These are phyloP conservation scores for Clytia hemisphaerica DNA, from an alignment of 30 jellyfish, hydroid and myxozoan species.

Conservation along the genomic window DNA sequence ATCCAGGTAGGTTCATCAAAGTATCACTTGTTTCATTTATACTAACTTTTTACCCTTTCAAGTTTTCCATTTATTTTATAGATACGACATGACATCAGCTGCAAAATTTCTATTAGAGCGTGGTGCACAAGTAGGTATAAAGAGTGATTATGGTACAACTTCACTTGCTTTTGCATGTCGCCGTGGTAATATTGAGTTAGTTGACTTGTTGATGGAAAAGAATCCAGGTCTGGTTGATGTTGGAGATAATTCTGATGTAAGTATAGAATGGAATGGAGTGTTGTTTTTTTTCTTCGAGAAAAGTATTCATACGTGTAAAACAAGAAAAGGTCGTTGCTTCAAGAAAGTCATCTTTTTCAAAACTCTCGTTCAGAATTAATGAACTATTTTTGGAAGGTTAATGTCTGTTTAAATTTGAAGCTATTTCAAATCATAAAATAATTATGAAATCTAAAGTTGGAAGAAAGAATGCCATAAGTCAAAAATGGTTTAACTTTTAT, in stretches of 20 bases:
- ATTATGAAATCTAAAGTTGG: too few species aligned
- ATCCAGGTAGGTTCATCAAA: too few species aligned
- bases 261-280: conserved; percentile 5
- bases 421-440: too few species aligned
- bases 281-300: not conserved
- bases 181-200: conserved; percentile 72
- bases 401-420: too few species aligned
- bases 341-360: too few species aligned
- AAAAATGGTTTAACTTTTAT: too few species aligned
- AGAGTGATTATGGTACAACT: conserved; percentile 60
- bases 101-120: conserved; percentile 53
- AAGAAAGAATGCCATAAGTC: too few species aligned
- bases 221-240: not conserved
- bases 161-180: conserved; percentile 79
- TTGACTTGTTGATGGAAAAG: conserved; percentile 41
- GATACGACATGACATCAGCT: conserved; percentile 57
- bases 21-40: not conserved
- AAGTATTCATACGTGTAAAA: too few species aligned
- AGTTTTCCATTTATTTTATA: not conserved
- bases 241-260: too few species aligned
- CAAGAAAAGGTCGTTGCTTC: not conserved
- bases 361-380: not conserved
- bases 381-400: too few species aligned
- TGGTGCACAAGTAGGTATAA: conserved; percentile 46
- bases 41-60: not conserved